Evolutionary conservation across 2,113 vertebrate genomes (phyloP), one percentile per base, ranked within the genome.

Genomic region (Anser brachyrhynchus): DNA sequence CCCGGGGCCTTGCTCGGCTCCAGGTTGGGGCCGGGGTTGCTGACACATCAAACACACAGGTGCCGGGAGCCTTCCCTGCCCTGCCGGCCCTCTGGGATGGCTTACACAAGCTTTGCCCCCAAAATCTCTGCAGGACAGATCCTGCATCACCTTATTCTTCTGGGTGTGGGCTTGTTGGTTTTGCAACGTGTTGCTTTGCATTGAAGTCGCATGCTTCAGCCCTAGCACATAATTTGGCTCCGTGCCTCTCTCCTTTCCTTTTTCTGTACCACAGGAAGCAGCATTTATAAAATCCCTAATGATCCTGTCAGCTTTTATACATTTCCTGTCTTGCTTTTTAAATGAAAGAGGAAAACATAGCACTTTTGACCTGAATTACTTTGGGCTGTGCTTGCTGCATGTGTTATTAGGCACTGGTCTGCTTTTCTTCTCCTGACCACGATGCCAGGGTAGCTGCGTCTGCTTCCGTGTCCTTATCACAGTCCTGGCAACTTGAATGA

Each of bases 231-330:
- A 96, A 90, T 95, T 86, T 96, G 93, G 92, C 95, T 71, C 39
- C 0, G 2, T 76, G 77, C 93, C 90, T 78, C 43, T 39, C 76
- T 94, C 44, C 83, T 96, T 96, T 95, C 90, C 95, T 94, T 92
- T 65, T 88, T 94, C 83, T 92, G 35, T 90, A 95, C 90, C 90
- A 96, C 95, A 96, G 93, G 95, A 97, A 97, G 93, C 86, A 93
- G 83, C 95, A 84, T 96, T 96, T 96, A 84, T 93, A 79, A 96
- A 96, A 93, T 94, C 93, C 92, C 95, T 93, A 90, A 96, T 92
- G 95, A 92, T 95, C 58, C 77, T 55, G 80, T 96, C 95, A 97
- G 95, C 92, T 90, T 97, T 96, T 89, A 86, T 97, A 95, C 92
- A 94, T 96, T 97, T 96, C 93, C 95, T 95, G 93, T 20, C 95